Conservation (phyloP, 2,113 vertebrate genomes). For the Ciconia stormi region DNA sequence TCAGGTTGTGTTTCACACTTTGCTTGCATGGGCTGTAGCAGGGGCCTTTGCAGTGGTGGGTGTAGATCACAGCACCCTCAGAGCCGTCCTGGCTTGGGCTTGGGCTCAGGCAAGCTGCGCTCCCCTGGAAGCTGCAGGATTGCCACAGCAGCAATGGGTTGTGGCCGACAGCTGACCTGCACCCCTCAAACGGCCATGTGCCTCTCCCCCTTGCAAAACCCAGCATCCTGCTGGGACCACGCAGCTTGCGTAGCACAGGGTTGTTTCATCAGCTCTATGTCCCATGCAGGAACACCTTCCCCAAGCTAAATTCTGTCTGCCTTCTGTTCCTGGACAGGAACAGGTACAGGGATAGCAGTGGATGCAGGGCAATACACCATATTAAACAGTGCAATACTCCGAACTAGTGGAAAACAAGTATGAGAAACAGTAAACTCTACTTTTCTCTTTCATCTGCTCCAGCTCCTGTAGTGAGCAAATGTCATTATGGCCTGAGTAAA, state of each 20-base stretch:
- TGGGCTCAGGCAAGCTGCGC: neutral
- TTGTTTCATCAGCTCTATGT: neutral
- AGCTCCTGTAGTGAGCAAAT: neutral
- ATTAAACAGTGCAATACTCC: neutral
- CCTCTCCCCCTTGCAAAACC: neutral
- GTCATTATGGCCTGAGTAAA: neutral
- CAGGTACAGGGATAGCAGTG: neutral
- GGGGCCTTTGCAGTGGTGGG: neutral
- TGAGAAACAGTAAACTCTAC: neutral
- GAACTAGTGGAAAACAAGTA: neutral
- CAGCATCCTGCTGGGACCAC: rapidly evolving
- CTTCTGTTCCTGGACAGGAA: neutral
- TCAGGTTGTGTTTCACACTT: neutral
- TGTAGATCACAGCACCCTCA: neutral
- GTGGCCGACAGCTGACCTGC: neutral
- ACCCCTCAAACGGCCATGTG: rapidly evolving
- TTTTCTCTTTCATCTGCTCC: neutral
- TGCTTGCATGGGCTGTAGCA: neutral
- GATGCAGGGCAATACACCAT: neutral
- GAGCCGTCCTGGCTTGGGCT: neutral
- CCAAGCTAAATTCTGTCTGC: neutral
- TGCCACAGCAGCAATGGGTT: neutral
- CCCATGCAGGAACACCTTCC: neutral
- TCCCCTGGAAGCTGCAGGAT: neutral
- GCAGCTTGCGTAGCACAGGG: rapidly evolving